Base-by-base conservation (phyloP, 2,888 invertebrate species). In the Eristalinus sepulchralis region DNA sequence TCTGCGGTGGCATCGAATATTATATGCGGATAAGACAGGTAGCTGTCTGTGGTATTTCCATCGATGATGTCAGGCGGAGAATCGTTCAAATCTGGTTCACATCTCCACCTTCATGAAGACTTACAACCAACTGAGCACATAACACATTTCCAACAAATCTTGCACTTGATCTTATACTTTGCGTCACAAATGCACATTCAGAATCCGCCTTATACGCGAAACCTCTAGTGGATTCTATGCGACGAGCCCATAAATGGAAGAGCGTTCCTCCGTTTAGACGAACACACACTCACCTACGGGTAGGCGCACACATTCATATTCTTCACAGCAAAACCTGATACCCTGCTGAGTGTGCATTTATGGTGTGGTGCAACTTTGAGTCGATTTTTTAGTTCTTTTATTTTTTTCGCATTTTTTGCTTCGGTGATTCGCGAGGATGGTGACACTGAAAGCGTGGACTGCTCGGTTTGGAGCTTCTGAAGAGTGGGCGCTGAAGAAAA, bases 221-320 rank as follows among this genome's bases (percentile, higher is more conserved):
- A 59, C 36, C 70, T 31, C 24, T 60, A 70, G 70, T 70, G 70
- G 59, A 59, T 47, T 47, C 47, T 47, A 17, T 47, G 47, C 47
- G 47, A 47, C 59, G 70, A 57, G 70, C 36, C 70, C 70, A 70
- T 70, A 70, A 60, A 70, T 59, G 59, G 70, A 70, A 70, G 59
- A 70, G 70, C 13, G 59, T 36, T 60, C 39, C 70, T 27, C 36
- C 27, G 39, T 27, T 59, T 11, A 5, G 39, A 8, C 17, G 47
- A 47, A 17, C n/a, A 47, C 47, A 47, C 17, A 47, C 47, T 17
- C 17, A 47, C 0, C 17, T 17, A 70, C 36, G 59, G 34, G 39
- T 17, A 47, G 17, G 47, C 47, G 22, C 36, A 20, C 33, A 33
- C 63, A 36, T 6, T 22, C 11, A 17, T 59, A 36, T n/a, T 17